Percentiles rank a stretch among this genome's conserved stretches.
These are phyloP conservation scores for Propithecus perrieri DNA, from an alignment of 2,797 vertebrate genomes.

Conservation along the genomic window DNA sequence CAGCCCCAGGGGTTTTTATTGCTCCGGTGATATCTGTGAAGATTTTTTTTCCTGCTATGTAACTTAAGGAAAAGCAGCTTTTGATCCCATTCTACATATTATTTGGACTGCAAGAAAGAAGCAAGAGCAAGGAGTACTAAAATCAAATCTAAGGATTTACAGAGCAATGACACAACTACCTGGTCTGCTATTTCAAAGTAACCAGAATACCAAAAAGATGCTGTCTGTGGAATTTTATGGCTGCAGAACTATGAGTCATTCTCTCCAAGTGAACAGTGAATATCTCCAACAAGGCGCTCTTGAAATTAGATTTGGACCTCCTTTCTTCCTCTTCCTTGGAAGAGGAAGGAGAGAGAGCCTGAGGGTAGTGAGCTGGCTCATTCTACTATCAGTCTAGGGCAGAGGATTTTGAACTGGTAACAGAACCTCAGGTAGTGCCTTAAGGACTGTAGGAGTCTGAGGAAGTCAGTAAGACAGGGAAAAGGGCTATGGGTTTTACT, in stretches of 20 bases:
- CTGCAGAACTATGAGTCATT: constrained; percentile 74
- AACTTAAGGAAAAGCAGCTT: constrained; percentile 44
- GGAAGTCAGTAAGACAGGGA: background rate
- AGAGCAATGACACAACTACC: background rate
- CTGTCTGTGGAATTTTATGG: constrained; percentile 63
- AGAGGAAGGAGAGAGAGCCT: background rate
- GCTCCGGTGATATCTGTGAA: constrained; percentile 42
- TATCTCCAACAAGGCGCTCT: constrained; percentile 54
- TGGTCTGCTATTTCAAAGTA: constrained; percentile 55
- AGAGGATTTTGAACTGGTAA: background rate
- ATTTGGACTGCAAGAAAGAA: background rate
- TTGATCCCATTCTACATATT: constrained; percentile 14
- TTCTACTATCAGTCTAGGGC: background rate
- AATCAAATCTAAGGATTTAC: background rate
- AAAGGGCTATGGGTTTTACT: background rate
- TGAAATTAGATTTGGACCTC: constrained; percentile 47
- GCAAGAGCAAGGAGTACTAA: background rate
- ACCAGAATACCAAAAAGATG: constrained; percentile 62
- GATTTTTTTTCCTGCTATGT: background rate
- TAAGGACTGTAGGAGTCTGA: background rate
- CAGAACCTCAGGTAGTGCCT: background rate
- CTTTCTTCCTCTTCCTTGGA: constrained; percentile 17
- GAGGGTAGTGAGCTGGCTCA: background rate
- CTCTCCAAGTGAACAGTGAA: constrained; percentile 49
- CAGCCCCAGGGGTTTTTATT: constrained; percentile 30